Evolutionary conservation across 2,888 invertebrate genomes (phyloP).

Genomic region (Abscondita cerata): DNA sequence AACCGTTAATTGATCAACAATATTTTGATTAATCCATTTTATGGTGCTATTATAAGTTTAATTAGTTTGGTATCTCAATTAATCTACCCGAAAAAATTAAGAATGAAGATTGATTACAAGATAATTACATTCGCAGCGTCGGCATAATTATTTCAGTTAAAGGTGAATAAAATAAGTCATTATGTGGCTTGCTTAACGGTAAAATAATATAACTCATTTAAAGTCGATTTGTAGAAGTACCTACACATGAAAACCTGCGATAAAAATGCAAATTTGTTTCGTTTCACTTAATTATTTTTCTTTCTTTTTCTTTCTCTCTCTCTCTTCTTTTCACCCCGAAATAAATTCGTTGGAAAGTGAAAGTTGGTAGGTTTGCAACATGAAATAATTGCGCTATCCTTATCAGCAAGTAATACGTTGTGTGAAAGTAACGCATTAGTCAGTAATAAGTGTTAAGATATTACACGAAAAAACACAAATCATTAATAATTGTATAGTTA

Average conservation of each 20-base stretch:
- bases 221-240: constrained; percentile 32
- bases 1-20: constrained; percentile 13
- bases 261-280: constrained; percentile 33
- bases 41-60: constrained; percentile 2
- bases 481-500: too few species aligned
- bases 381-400: too few species aligned
- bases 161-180: constrained; percentile 33
- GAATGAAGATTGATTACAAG: constrained; percentile 40
- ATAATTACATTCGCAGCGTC: constrained; percentile 36
- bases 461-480: too few species aligned
- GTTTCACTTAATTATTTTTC: constrained; percentile 28
- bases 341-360: too few species aligned
- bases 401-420: too few species aligned
- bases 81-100: constrained; percentile 21
- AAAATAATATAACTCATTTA: constrained; percentile 37
- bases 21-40: constrained; percentile 7
- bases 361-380: too few species aligned
- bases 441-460: too few species aligned
- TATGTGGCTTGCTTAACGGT: constrained; percentile 32
- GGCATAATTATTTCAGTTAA: constrained; percentile 25
- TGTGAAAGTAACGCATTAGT: too few species aligned
- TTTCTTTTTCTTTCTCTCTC: not conserved
- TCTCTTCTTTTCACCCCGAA: too few species aligned
- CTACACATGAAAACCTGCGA: constrained; percentile 31
- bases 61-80: constrained; percentile 11